Conservation (phyloP, 1,140 invertebrate species). For the Chrysomallon squamiferum region DNA sequence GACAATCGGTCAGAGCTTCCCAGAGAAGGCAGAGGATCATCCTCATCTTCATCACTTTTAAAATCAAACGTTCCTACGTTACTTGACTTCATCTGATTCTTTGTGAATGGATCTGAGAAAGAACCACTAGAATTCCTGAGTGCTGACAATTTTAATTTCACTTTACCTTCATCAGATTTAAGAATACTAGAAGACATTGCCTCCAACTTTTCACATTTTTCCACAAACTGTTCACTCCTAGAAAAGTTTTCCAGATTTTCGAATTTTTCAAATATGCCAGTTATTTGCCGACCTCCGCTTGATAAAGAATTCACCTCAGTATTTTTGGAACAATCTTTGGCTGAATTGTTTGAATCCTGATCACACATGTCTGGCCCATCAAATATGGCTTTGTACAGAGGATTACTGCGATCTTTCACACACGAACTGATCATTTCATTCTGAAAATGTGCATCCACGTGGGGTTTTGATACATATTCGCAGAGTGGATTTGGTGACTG, state of each 20-base stretch:
- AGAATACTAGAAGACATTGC: slow-evolving; percentile 1
- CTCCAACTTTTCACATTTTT: slow-evolving; percentile 10
- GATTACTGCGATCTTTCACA: slow-evolving; percentile 1
- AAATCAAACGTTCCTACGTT: slow-evolving; percentile 45
- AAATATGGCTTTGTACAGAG: slow-evolving; percentile 2
- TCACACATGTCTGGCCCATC: background rate
- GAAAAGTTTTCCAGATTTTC: slow-evolving; percentile 5
- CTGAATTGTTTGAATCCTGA: background rate
- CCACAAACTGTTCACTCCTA: slow-evolving; percentile 6
- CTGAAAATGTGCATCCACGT: slow-evolving; percentile 3
- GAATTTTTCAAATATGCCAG: slow-evolving; percentile 26
- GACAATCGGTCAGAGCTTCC: slow-evolving; percentile 17
- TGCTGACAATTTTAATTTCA: slow-evolving; percentile 7
- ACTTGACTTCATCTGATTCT: slow-evolving; percentile 16
- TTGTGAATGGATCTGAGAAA: background rate
- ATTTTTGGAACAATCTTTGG: background rate
- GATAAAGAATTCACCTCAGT: slow-evolving; percentile 5
- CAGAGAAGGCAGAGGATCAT: slow-evolving; percentile 15
- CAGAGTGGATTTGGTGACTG: background rate
- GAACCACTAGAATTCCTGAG: background rate
- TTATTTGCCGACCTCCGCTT: slow-evolving; percentile 4
- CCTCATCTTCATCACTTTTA: slow-evolving; percentile 52
- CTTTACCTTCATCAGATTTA: background rate
- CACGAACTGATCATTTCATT: background rate
- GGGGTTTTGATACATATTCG: slow-evolving; percentile 1